These are phyloP conservation scores for Nemotelus pantherinus DNA, from an alignment of 2,888 invertebrate genomes.

Conservation along the genomic window DNA sequence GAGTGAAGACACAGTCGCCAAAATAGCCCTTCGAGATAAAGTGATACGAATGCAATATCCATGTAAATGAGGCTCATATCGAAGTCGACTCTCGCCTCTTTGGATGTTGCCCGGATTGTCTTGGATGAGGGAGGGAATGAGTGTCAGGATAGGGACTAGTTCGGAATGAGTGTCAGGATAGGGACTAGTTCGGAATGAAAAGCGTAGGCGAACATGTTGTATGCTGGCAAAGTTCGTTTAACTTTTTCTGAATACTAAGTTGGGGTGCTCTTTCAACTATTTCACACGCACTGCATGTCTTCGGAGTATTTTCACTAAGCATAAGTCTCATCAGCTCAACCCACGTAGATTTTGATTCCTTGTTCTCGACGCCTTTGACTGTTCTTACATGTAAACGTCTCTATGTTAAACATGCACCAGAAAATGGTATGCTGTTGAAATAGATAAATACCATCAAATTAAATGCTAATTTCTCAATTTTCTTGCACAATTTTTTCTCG, in stretches of 20 bases:
- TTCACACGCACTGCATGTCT: not conserved
- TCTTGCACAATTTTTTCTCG: conserved; percentile 10
- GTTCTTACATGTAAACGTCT: not conserved
- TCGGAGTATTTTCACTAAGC: no score
- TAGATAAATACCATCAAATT: no score
- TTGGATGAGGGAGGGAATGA: not conserved
- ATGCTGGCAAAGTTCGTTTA: not conserved
- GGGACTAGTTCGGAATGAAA: not conserved
- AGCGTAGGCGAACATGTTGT: conserved; percentile 17
- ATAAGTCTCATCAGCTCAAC: no score
- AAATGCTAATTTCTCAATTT: not conserved
- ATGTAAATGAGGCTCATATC: conserved; percentile 50
- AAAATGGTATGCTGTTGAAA: no score
- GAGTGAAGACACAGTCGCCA: conserved; percentile 40
- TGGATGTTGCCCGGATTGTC: not conserved
- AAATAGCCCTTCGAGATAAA: conserved; percentile 49
- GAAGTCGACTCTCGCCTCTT: conserved; percentile 22
- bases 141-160: not conserved
- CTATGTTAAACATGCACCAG: not conserved
- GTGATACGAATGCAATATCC: conserved; percentile 51
- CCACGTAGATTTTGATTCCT: no score
- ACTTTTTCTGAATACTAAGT: not conserved
- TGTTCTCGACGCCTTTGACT: no score
- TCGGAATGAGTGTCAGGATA: not conserved
- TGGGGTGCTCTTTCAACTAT: not conserved